phyloP scores from a whole-genome alignment of 2,113 vertebrate species.

The Sprattus sprattus region DNA sequence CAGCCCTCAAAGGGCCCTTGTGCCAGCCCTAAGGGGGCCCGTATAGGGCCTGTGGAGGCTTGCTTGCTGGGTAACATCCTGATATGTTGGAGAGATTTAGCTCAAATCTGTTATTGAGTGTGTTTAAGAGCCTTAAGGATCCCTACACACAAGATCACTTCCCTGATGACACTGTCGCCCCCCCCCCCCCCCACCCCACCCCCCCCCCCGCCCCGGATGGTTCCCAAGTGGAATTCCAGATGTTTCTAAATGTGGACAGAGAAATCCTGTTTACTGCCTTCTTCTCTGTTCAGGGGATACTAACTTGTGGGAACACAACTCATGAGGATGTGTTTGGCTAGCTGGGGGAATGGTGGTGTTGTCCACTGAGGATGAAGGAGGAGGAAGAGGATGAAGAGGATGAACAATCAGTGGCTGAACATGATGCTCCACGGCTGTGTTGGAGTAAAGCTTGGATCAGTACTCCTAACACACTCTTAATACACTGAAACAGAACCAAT shows the following conservation, averaged over 20 bases:
- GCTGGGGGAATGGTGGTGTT: no score
- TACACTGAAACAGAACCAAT: background rate
- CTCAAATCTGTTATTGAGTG: background rate
- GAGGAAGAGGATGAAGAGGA: background rate
- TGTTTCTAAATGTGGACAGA: background rate
- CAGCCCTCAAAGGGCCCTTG: no score
- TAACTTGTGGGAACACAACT: background rate
- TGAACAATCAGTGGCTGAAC: background rate
- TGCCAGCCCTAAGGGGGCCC: no score
- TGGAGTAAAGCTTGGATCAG: background rate
- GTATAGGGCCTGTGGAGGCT: no score
- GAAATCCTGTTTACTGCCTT: background rate
- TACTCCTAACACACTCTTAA: background rate
- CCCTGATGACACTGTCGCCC: background rate
- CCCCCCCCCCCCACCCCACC: no score
- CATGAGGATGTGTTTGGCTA: background rate
- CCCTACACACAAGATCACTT: background rate
- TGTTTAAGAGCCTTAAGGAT: background rate
- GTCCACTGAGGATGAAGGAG: background rate
- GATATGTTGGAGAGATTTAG: no score
- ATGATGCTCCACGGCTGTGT: background rate
- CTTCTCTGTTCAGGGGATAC: background rate
- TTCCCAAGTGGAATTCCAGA: conserved; percentile 3
- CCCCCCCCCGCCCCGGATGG: no score
- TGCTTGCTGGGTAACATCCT: no score